phyloP scores from a whole-genome alignment of 2,888 invertebrate species.

The Siphonodentalium dalli region DNA sequence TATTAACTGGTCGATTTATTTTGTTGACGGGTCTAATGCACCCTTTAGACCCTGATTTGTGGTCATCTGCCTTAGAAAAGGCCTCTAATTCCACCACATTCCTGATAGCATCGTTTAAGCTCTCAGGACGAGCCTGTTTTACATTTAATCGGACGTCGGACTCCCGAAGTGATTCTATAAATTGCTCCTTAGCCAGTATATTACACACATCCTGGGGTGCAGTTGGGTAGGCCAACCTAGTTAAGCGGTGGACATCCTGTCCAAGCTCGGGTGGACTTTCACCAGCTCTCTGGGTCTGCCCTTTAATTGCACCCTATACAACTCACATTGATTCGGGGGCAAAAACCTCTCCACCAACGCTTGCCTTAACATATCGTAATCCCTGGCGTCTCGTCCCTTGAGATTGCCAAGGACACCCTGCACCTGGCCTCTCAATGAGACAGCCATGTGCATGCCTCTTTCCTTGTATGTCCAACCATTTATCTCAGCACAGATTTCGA shows the following conservation, averaged over 20 bases:
- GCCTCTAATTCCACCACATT: constrained; percentile 12
- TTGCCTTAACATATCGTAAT: background rate
- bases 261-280: constrained; percentile 12
- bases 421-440: constrained; percentile 7
- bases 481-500: no score
- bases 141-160: constrained; percentile 11
- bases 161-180: constrained; percentile 13
- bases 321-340: constrained; percentile 6
- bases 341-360: constrained; percentile 6
- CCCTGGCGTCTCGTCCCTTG: background rate
- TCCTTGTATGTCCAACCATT: constrained; percentile 5
- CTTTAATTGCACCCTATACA: constrained; percentile 6
- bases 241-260: constrained; percentile 8
- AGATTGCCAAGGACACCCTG: constrained; percentile 6
- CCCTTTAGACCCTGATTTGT: no score
- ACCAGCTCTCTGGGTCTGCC: background rate
- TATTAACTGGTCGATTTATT: no score
- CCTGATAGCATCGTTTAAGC: constrained; percentile 11
- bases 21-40: no score
- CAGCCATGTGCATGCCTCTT: constrained; percentile 9
- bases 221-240: constrained; percentile 8
- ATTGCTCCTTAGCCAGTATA: constrained; percentile 12
- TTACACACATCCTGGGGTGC: constrained; percentile 3
- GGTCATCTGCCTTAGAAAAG: constrained; percentile 4
- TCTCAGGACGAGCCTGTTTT: constrained; percentile 4